Base-by-base conservation (phyloP, 2,888 invertebrate genomes). In the Pollenia griseotomentosa region DNA sequence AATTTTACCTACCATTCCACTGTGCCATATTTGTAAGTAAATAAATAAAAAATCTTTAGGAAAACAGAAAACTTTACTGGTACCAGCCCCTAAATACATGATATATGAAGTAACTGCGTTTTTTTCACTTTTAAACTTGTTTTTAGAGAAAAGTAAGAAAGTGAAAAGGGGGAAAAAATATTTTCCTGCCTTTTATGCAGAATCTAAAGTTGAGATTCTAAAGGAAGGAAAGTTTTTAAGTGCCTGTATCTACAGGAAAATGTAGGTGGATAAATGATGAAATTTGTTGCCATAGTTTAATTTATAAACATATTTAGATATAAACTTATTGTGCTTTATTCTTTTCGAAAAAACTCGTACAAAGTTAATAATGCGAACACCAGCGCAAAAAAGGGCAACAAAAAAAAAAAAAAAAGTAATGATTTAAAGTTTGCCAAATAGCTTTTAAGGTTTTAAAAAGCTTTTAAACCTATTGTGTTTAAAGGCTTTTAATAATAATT, bases 191-290 rank as follows among this genome's bases (percentile, higher is more conserved):
- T 51, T 16, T 59, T 66, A 40, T 66, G 57, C 23, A 53, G 53
- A 51, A 57, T 57, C 23, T 57, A 23, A 53, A 42, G 53, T 33
- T 4, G 1, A 51, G 68, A 40, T 53, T 33, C 68, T 51, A 40
- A 42, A 57, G 40, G 73, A 59, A 48, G 81, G 73, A 48, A 81
- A 53, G 42, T 65, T 65, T 48, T 65, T 57, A 51, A 48, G 57
- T 42, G 48, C 40, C 73, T 73, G 73, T 48, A 74, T 57, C 4
- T 9, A 51, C 57, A 81, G 73, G 74, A 59, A 82, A 66, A 74
- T 57, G 40, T 55, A 59, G 40, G 11, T 42, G 12, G 57, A 66
- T 55, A 66, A 51, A 74, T 57, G 51, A 57, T 66, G 42, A 48
- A 74, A 65, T 66, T 82, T 74, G 42, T 42, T 48, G 23, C 16